These are phyloP conservation scores for Coremacera marginata DNA, from an alignment of 2,888 invertebrate genomes.

Conservation along the genomic window DNA sequence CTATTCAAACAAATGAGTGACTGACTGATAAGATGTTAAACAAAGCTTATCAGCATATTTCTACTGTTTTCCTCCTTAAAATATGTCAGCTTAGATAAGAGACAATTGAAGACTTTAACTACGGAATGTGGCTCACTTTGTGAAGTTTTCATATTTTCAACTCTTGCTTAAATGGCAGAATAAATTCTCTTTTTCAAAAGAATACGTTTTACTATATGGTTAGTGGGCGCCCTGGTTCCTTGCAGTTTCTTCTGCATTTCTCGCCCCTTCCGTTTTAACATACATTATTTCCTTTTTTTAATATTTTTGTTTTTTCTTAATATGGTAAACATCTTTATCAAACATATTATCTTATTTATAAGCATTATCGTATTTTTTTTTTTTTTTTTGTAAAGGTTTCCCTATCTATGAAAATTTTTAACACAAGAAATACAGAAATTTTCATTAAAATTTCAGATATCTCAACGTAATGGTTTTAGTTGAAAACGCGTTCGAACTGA, in stretches of 20 bases:
- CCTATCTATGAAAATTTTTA: slow-evolving; percentile 64
- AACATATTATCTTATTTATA: slow-evolving; percentile 68
- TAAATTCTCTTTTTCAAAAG: background rate
- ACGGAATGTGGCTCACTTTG: background rate
- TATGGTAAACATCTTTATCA: slow-evolving; percentile 69
- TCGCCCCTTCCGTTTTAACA: slow-evolving; percentile 18
- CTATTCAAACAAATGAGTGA: slow-evolving; percentile 14
- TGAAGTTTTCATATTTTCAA: background rate
- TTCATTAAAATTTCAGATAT: slow-evolving; percentile 46
- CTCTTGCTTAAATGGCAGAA: no score
- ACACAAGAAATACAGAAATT: slow-evolving; percentile 43
- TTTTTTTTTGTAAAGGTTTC: slow-evolving; percentile 58
- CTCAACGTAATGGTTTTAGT: slow-evolving; percentile 41
- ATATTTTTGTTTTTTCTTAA: slow-evolving; percentile 42
- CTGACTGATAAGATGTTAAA: slow-evolving; percentile 28
- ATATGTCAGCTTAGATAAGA: background rate
- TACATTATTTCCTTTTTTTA: slow-evolving; percentile 41
- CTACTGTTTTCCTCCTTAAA: background rate
- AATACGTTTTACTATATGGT: background rate
- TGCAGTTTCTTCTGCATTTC: background rate
- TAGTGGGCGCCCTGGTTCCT: no score
- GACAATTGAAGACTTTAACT: background rate
- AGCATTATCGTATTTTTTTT: slow-evolving; percentile 60
- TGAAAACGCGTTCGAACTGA: slow-evolving; percentile 40
- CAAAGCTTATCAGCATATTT: slow-evolving; percentile 23